A percentile compares a stretch with the other conserved stretches of the same genome.
Conservation (phyloP, 2,888 invertebrate species). For the Polydrusus cervinus region DNA sequence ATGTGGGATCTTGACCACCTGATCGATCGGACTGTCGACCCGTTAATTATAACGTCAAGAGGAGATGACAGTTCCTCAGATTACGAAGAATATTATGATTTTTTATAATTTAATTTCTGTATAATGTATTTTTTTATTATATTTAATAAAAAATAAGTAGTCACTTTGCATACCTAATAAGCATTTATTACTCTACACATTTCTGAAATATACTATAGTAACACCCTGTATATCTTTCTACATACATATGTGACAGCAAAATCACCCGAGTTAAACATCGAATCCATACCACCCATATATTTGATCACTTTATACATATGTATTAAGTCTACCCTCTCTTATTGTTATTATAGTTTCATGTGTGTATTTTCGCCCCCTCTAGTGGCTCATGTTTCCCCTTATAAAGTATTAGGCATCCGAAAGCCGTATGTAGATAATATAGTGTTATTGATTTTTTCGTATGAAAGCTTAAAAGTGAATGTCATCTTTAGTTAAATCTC, state of each 20-base stretch:
- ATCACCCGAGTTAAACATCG: slow-evolving; percentile 34
- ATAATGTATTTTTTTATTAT: too few species aligned
- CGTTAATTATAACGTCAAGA: too few species aligned
- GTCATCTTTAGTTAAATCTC: not conserved
- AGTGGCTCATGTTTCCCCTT: slow-evolving; percentile 36
- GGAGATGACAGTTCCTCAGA: too few species aligned
- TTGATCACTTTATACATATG: slow-evolving; percentile 48
- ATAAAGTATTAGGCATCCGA: slow-evolving; percentile 31
- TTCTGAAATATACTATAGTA: too few species aligned
- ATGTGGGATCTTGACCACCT: too few species aligned
- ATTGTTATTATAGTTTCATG: slow-evolving; percentile 23
- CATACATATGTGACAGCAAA: slow-evolving; percentile 34
- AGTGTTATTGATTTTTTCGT: slow-evolving; percentile 30
- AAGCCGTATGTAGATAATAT: slow-evolving; percentile 5
- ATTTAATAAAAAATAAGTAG: too few species aligned
- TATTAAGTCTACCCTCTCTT: slow-evolving; percentile 36
- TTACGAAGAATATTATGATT: too few species aligned
- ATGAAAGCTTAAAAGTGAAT: not conserved
- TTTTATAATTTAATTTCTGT: too few species aligned
- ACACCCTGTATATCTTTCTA: too few species aligned
- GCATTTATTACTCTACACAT: too few species aligned
- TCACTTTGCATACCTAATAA: too few species aligned
- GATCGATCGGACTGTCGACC: too few species aligned
- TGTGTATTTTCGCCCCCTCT: slow-evolving; percentile 52
- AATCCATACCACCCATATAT: slow-evolving; percentile 37